Percentiles rank a stretch among this genome's conserved stretches.
phyloP scores from a whole-genome alignment of 2,888 invertebrate genomes.

The Acronicta alni region DNA sequence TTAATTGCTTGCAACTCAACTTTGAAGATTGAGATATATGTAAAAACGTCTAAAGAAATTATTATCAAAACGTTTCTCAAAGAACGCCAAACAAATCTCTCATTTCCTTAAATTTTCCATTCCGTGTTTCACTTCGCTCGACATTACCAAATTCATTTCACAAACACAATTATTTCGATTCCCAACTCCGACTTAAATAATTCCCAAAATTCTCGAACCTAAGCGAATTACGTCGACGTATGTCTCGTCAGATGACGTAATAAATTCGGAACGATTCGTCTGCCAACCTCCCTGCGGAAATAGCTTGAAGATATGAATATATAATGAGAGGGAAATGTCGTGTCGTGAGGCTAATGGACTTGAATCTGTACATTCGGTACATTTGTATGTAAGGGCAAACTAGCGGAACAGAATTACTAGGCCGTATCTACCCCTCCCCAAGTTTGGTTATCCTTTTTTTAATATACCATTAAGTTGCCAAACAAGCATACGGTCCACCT shows the following conservation, averaged over 20 bases:
- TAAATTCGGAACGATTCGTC: slow-evolving; percentile 21
- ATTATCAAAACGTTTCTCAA: too few relatives aligned
- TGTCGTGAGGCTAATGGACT: slow-evolving; percentile 56
- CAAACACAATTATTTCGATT: slow-evolving; percentile 29
- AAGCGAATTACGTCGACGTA: slow-evolving; percentile 8
- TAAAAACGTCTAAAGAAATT: too few relatives aligned
- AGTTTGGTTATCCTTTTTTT: too few relatives aligned
- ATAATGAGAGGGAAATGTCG: slow-evolving; percentile 32
- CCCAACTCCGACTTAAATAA: slow-evolving; percentile 22
- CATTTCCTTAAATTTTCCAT: background rate
- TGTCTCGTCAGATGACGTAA: slow-evolving; percentile 4
- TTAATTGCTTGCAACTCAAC: too few relatives aligned
- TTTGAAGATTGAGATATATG: too few relatives aligned
- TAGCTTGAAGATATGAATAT: slow-evolving; percentile 39
- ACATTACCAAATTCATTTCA: slow-evolving; percentile 19
- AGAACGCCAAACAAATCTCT: background rate
- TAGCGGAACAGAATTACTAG: background rate
- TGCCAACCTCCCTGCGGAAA: slow-evolving; percentile 21
- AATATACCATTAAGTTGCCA: too few relatives aligned
- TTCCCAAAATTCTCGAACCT: slow-evolving; percentile 15
- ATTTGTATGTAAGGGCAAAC: slow-evolving; percentile 12
- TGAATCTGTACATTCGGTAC: slow-evolving; percentile 42
- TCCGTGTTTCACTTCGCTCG: slow-evolving; percentile 6
- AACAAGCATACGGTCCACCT: too few relatives aligned
- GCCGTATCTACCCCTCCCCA: too few relatives aligned